These are phyloP conservation scores for Plumapathes pennacea DNA, from an alignment of 92 coral and sea anemone species.

Conservation along the genomic window DNA sequence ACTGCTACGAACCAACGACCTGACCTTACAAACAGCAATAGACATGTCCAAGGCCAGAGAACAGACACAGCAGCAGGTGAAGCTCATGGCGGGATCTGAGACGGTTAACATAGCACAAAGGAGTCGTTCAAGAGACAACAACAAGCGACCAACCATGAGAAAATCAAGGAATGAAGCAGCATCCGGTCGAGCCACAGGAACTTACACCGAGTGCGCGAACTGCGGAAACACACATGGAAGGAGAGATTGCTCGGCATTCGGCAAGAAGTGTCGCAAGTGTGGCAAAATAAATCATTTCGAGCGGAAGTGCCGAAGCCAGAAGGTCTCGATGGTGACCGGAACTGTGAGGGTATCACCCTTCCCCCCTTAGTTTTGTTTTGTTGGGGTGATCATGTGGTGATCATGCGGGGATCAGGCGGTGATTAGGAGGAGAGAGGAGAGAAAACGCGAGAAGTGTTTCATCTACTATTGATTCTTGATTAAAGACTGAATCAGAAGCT, in stretches of 20 bases:
- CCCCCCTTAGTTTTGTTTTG: too few species aligned
- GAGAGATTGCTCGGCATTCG: slow-evolving; percentile 6
- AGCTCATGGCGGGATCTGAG: slow-evolving; percentile 26
- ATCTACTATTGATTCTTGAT: too few species aligned
- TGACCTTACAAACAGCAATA: slow-evolving; percentile 52
- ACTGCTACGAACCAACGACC: slow-evolving; percentile 36
- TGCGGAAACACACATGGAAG: slow-evolving; percentile 6
- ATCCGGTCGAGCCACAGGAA: too few species aligned
- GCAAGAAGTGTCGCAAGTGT: slow-evolving; percentile 11
- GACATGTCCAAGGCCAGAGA: slow-evolving; percentile 53
- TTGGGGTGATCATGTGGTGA: too few species aligned
- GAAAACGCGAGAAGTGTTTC: too few species aligned
- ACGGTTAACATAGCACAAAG: neutral
- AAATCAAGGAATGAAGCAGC: too few species aligned
- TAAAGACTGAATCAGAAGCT: too few species aligned
- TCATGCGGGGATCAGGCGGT: too few species aligned
- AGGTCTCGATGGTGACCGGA: too few species aligned
- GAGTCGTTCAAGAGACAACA: neutral
- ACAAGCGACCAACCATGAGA: neutral
- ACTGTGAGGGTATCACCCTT: too few species aligned
- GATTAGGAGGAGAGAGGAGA: too few species aligned
- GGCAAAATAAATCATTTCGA: slow-evolving; percentile 11
- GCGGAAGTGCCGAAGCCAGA: slow-evolving; percentile 4
- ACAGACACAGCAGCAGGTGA: slow-evolving; percentile 55
- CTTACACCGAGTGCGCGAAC: slow-evolving; percentile 16